These are phyloP conservation scores for Temnothorax unifasciatus DNA, from an alignment of 2,888 invertebrate species.

Conservation along the genomic window DNA sequence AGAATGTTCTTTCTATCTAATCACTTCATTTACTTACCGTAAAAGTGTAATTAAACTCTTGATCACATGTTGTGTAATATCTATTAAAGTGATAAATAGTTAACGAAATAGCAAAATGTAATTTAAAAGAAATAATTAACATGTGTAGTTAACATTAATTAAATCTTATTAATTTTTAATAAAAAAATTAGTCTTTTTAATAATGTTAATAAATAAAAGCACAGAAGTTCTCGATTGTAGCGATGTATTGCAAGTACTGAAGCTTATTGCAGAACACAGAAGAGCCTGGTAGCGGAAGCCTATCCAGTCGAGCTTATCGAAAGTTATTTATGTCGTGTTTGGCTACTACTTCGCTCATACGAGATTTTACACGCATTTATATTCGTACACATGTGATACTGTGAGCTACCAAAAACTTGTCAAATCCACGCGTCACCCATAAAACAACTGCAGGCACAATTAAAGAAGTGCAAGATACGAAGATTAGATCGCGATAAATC, in stretches of 20 bases:
- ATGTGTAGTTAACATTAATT: not conserved
- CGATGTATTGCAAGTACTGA: slow-evolving; percentile 64
- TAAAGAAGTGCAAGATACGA: slow-evolving; percentile 57
- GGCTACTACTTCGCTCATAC: slow-evolving; percentile 68
- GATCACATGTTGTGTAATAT: not conserved
- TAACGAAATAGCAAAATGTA: not conserved
- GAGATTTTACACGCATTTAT: slow-evolving; percentile 59
- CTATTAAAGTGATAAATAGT: slow-evolving; percentile 15
- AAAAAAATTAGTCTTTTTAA: not conserved
- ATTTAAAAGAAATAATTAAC: not conserved
- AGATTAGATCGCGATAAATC: slow-evolving; percentile 72
- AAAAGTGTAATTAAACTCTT: not conserved
- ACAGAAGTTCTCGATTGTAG: slow-evolving; percentile 13
- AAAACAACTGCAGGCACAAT: slow-evolving; percentile 60
- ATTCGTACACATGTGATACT: slow-evolving; percentile 22
- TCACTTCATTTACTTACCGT: not conserved
- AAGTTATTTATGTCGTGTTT: slow-evolving; percentile 79
- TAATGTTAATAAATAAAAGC: not conserved
- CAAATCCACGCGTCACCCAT: slow-evolving; percentile 55
- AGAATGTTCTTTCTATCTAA: slow-evolving; percentile 4
- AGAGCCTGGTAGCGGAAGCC: slow-evolving; percentile 74
- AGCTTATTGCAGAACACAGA: slow-evolving; percentile 68
- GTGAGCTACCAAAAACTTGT: slow-evolving; percentile 69
- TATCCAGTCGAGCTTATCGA: slow-evolving; percentile 77
- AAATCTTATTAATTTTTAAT: not conserved